phyloP scores from a whole-genome alignment of 1,140 invertebrate species.

The Macrotrachela quadricornifera region DNA sequence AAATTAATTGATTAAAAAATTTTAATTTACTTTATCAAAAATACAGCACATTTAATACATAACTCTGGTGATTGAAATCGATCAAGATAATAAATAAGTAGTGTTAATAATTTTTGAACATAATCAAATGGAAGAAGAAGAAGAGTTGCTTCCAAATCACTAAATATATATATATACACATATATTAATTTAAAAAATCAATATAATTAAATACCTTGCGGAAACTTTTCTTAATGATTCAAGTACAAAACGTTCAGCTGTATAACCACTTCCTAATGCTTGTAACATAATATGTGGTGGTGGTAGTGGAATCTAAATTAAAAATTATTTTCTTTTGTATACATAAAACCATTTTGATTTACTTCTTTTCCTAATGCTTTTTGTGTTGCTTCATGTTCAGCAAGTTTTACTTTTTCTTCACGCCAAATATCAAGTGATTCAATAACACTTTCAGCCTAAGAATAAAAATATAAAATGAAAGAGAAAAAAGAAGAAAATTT shows the following conservation, averaged over 20 bases:
- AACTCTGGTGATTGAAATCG: conserved; percentile 51
- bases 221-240: conserved; percentile 54
- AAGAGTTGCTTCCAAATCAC: conserved; percentile 70
- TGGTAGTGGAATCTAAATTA: background rate
- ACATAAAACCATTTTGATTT: background rate
- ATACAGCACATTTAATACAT: conserved; percentile 47
- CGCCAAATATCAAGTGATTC: conserved; percentile 62
- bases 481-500: background rate
- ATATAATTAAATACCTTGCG: conserved; percentile 25
- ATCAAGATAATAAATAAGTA: conserved; percentile 41
- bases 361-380: conserved; percentile 4
- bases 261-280: conserved; percentile 49
- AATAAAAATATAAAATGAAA: conserved; percentile 12
- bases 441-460: conserved; percentile 58
- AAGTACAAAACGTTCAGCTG: conserved; percentile 40
- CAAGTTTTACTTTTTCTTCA: conserved; percentile 30
- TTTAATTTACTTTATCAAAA: conserved; percentile 42
- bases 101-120: conserved; percentile 52
- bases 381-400: background rate
- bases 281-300: background rate
- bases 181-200: background rate
- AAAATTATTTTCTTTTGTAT: background rate
- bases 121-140: conserved; percentile 58
- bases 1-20: background rate
- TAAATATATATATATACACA: conserved; percentile 34